Evolutionary conservation across 2,113 vertebrate species (phyloP).

Genomic region (Trogon melanurus): DNA sequence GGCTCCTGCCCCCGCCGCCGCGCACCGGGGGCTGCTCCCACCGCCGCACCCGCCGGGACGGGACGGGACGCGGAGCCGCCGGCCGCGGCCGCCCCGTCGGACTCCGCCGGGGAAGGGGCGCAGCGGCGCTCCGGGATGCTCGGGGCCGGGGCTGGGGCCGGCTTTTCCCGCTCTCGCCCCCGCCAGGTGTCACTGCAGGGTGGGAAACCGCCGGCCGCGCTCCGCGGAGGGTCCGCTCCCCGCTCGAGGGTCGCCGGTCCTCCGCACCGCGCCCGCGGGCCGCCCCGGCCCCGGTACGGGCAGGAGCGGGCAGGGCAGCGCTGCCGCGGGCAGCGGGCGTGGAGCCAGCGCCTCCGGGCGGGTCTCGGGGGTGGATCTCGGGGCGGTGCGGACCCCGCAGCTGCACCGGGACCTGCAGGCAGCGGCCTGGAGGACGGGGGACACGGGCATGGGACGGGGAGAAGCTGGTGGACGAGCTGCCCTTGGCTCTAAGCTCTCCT

Average conservation of each 20-base stretch:
- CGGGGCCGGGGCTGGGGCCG: background rate
- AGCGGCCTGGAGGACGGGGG: background rate
- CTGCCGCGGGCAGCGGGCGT: background rate
- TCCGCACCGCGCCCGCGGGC: too few relatives aligned
- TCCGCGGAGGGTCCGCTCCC: background rate
- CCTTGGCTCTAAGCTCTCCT: background rate
- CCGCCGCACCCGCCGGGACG: background rate
- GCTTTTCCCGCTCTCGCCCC: background rate
- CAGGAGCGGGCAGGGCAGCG: background rate
- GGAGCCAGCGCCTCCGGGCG: too few relatives aligned
- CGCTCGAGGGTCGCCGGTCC: too few relatives aligned
- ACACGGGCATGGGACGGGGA: background rate
- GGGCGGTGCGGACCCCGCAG: background rate
- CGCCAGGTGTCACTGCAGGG: conserved; percentile 50
- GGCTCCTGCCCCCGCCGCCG: background rate
- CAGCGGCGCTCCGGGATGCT: background rate
- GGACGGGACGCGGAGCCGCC: background rate
- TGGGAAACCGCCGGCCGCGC: background rate
- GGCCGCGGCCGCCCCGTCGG: background rate
- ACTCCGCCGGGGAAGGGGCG: background rate
- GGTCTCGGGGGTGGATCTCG: background rate
- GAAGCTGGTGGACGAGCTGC: too few relatives aligned
- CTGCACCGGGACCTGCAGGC: background rate
- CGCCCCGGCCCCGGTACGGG: background rate
- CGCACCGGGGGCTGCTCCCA: background rate